Evolutionary conservation across 2,797 vertebrate species (phyloP).

Genomic region (Macroramphosus scolopax): DNA sequence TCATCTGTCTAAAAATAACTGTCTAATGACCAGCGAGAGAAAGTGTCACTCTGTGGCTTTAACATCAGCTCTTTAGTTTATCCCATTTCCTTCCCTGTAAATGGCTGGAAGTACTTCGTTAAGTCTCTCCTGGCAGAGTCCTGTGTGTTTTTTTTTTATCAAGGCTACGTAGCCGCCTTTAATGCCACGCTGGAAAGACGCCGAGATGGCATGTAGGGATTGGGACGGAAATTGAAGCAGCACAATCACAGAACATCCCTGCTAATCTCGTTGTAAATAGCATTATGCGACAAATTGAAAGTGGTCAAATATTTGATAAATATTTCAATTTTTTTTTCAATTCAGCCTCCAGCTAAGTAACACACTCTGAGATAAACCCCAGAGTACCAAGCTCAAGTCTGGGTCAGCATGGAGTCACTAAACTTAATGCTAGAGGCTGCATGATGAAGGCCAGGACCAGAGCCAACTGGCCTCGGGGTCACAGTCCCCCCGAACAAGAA

Average conservation of each 20-base stretch:
- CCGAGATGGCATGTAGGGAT: conserved; percentile 39
- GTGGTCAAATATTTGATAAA: conserved; percentile 52
- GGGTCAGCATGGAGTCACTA: conserved; percentile 16
- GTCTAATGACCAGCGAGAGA: background rate
- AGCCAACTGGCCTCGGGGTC: conserved; percentile 32
- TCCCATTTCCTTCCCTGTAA: conserved; percentile 9
- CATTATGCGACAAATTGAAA: conserved; percentile 48
- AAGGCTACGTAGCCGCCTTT: background rate
- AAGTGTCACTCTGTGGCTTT: conserved; percentile 1
- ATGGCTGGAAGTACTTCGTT: conserved; percentile 11
- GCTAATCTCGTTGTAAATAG: conserved; percentile 56
- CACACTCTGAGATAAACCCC: conserved; percentile 18
- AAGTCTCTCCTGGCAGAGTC: conserved; percentile 12
- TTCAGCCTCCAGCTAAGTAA: conserved; percentile 7
- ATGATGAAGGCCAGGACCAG: conserved; percentile 15
- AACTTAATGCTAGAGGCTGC: conserved; percentile 15
- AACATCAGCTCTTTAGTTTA: conserved; percentile 6
- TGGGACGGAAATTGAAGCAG: conserved; percentile 29
- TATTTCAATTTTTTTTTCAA: conserved; percentile 29
- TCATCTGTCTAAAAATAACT: conserved; percentile 17
- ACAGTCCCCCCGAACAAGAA: conserved; percentile 4
- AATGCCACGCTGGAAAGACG: conserved; percentile 7
- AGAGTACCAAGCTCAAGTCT: background rate
- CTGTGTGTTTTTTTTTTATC: conserved; percentile 12
- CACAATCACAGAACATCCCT: conserved; percentile 39